Base-by-base conservation (phyloP, 2,888 invertebrate species). In the Calephelis perditalis region DNA sequence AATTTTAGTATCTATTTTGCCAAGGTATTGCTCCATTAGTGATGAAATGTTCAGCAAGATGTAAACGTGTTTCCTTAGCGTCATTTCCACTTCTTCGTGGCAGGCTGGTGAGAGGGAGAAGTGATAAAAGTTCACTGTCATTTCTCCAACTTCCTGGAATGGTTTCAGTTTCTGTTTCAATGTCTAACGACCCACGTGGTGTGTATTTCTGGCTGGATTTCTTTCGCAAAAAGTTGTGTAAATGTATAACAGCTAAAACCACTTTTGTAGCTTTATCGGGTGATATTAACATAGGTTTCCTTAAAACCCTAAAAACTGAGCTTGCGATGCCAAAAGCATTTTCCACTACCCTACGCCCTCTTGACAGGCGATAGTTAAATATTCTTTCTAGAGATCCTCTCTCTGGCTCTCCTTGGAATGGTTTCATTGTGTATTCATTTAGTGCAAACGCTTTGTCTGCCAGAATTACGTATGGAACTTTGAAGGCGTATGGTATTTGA, bases 41-140 rank as follows among this genome's bases (percentile, higher is more conserved):
- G 10, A 59, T 63, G 61, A 70, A 70, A 62, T 70, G 69, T 65
- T 65, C 56, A 62, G 67, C 64, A 49, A 68, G 62, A 63, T 71
- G 65, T 59, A 62, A 66, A 60, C 68, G 63, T 64, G 68, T 67
- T 65, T 60, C 61, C 58, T 68, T 62, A 56, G 69, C n/a, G n/a
- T n/a, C 63, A 61, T 63, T 65, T 54, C 46, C 62, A 62, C 62
- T 49, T 62, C 66, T 71, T 60, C 70, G 65, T 54, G 68, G 65
- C 58, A 67, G 62, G 61, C 56, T 63, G 56, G 46, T 57, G 54
- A 71, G 60, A 60, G 65, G 64, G 52, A 66, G 49, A 35, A 71
- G 58, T 45, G 68, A n/a, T n/a, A n/a, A n/a, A n/a, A n/a, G n/a
- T n/a, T n/a, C n/a, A n/a, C n/a, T n/a, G n/a, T n/a, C n/a, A n/a